A percentile compares a stretch with the other conserved stretches of the same genome.
Evolutionary conservation across 2,888 invertebrate genomes (phyloP).

Genomic region (Molanna angustata): DNA sequence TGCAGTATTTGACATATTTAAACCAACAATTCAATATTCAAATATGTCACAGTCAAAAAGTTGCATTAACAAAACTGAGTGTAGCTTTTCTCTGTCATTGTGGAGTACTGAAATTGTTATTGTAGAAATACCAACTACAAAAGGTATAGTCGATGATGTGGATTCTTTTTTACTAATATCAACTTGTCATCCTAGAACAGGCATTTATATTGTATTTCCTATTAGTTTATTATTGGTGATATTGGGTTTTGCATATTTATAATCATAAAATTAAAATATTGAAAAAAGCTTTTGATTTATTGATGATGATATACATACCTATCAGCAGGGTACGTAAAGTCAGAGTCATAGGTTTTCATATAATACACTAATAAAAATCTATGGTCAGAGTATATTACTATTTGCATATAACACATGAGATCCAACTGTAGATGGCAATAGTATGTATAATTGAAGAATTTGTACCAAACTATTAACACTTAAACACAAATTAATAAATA

Average conservation of each 20-base stretch:
- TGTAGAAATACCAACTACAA: constrained; percentile 78
- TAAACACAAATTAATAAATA: no score
- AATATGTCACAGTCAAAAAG: constrained; percentile 63
- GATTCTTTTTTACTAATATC: constrained; percentile 71
- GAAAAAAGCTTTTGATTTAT: no score
- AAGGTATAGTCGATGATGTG: constrained; percentile 75
- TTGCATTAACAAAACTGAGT: constrained; percentile 75
- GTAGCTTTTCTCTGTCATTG: constrained; percentile 69
- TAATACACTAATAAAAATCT: no score
- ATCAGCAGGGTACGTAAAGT: no score
- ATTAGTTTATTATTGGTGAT: constrained; percentile 72
- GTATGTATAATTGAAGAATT: no score
- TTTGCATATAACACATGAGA: no score
- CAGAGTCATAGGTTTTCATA: no score
- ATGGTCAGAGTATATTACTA: no score
- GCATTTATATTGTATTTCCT: constrained; percentile 78
- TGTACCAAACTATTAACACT: no score
- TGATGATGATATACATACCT: no score
- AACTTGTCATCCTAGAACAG: constrained; percentile 75
- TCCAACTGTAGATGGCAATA: no score
- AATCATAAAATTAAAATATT: no score
- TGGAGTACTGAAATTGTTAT: constrained; percentile 77
- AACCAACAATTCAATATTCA: constrained; percentile 77
- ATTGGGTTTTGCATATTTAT: constrained; percentile 79
- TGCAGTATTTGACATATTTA: constrained; percentile 80